These are phyloP conservation scores for Gorsachius goisagi DNA, from an alignment of 2,113 vertebrate genomes.

Conservation along the genomic window DNA sequence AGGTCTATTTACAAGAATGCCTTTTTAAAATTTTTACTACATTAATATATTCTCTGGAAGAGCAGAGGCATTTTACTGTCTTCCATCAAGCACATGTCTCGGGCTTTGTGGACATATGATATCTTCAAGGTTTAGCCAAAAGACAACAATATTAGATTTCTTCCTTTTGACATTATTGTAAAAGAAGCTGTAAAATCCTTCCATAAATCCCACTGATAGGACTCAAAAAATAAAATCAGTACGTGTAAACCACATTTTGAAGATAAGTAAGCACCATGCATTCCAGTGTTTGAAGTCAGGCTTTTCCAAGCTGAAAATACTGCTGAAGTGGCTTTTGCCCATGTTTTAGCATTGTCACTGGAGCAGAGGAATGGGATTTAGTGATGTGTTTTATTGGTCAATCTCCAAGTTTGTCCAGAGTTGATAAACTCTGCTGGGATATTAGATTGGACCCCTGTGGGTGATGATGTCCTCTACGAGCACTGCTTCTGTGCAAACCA, in stretches of 20 bases:
- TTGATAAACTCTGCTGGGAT: neutral
- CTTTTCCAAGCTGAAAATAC: neutral
- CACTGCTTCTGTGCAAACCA: neutral
- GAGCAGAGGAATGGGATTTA: neutral
- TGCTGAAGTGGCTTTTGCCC: neutral
- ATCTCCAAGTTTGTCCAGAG: neutral
- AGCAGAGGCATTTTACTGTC: neutral
- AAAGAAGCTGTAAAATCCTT: neutral
- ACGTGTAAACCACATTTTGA: neutral
- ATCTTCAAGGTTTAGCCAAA: neutral
- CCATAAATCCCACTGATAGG: neutral
- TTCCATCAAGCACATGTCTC: neutral
- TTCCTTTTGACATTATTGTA: neutral
- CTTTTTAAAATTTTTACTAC: neutral
- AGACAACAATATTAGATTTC: neutral
- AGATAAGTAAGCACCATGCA: neutral
- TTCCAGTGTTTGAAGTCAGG: neutral
- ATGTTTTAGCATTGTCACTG: neutral
- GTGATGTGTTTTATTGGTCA: neutral
- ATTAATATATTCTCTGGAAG: neutral
- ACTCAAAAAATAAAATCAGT: neutral
- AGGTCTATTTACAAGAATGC: neutral
- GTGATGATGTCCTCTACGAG: accelerated
- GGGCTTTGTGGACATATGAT: neutral
- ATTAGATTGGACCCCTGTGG: neutral